phyloP scores from a whole-genome alignment of 2,797 vertebrate genomes.

The Platalea minor region DNA sequence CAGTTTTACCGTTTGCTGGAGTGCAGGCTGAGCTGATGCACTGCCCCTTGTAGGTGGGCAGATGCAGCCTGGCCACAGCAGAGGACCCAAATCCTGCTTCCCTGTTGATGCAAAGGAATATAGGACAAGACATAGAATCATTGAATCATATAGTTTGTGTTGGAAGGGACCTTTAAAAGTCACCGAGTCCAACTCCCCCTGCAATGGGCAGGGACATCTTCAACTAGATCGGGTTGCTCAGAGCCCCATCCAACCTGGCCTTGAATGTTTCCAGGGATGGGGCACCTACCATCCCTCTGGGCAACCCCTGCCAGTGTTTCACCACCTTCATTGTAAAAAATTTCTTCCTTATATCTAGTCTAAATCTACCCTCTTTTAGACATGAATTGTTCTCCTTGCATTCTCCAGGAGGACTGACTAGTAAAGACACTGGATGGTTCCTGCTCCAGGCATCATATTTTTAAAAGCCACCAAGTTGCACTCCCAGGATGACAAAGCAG shows the following conservation, averaged over 20 bases:
- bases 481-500: not conserved
- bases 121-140: not conserved
- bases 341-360: not conserved
- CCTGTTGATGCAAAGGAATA: not conserved
- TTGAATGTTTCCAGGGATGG: not conserved
- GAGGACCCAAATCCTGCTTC: not conserved
- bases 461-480: not conserved
- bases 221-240: not conserved
- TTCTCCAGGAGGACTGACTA: not conserved
- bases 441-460: not conserved
- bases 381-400: not conserved
- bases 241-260: not conserved
- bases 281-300: not conserved
- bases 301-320: not conserved
- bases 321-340: rapidly evolving
- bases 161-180: not conserved
- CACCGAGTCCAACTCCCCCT: too few relatives aligned
- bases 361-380: not conserved
- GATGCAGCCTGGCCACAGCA: not conserved
- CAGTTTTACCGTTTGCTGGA: not conserved
- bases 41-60: not conserved
- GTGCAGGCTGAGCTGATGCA: not conserved
- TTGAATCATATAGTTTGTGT: not conserved
- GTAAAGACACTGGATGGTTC: rapidly evolving
- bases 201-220: not conserved